phyloP scores from a whole-genome alignment of 30 jellyfish, hydroid and myxozoan species.

The Hydractinia echinata region DNA sequence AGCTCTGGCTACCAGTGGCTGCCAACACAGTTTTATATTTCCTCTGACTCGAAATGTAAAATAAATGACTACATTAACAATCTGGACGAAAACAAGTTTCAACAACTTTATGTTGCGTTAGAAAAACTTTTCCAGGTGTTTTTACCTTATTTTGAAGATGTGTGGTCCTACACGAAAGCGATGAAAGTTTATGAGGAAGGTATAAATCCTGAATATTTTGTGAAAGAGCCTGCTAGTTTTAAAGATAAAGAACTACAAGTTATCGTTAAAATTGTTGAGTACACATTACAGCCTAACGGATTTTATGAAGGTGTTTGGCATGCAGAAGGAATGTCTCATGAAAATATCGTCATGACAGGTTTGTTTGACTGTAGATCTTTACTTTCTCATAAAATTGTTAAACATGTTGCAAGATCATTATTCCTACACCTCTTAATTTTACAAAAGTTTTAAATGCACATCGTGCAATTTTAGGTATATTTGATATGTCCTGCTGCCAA shows the following conservation, averaged over 20 bases:
- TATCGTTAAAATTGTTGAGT: constrained; percentile 57
- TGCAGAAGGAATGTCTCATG: constrained; percentile 92
- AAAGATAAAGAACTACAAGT: constrained; percentile 55
- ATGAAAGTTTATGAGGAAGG: constrained; percentile 25
- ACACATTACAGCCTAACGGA: constrained; percentile 67
- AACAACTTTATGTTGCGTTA: constrained; percentile 42
- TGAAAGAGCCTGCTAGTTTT: constrained; percentile 36
- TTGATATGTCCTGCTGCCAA: too few relatives aligned
- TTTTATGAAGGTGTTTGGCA: constrained; percentile 84
- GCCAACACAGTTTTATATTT: constrained; percentile 58
- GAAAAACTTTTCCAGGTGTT: constrained; percentile 51
- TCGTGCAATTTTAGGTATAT: too few relatives aligned
- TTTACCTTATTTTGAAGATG: constrained; percentile 67
- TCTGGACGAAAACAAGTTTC: constrained; percentile 49
- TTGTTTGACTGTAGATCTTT: background rate
- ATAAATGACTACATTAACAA: constrained; percentile 54
- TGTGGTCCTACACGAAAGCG: constrained; percentile 59
- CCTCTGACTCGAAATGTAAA: constrained; percentile 49
- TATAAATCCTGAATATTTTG: constrained; percentile 17
- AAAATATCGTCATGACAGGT: constrained; percentile 85
- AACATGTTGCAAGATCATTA: too few relatives aligned
- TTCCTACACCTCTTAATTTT: too few relatives aligned
- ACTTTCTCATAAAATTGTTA: background rate
- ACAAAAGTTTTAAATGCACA: too few relatives aligned
- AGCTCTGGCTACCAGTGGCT: constrained; percentile 71